Evolutionary conservation across 2,888 invertebrate genomes (phyloP), one percentile per base, ranked within the genome.

Genomic region (Callimorpha dominula): DNA sequence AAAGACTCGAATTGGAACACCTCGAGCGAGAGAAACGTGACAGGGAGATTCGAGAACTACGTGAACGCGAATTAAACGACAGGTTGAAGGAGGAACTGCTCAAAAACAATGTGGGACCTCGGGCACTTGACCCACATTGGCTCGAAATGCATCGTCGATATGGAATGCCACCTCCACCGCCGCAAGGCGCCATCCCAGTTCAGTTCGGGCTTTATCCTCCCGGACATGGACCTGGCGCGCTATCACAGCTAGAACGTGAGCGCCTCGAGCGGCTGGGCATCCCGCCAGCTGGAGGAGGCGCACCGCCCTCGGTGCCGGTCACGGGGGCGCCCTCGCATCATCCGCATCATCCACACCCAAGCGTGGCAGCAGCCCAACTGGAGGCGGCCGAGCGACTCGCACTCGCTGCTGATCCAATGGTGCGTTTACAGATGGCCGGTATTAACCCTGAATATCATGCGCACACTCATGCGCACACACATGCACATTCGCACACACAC

Each of bases 401-500:
- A 78, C 96, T 98, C 87, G 98, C 98, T 78, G 98, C 98, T 81
- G 99, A 99, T 95, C 99, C 99, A 79, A 98, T 99, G 98, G 98
- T 97, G 94, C 97, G 99, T 85, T 95, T 99, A 91, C 99, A 99
- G 96, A 98, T 99, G 98, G 98, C 98, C 86, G 98, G 98, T 91
- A 97, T 98, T 87, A 97, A 97, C 86, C 97, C 97, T 68, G 98
- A 98, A 96, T 98, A 98, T 96, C 98, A 98, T 95, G 98, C 98
- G 89, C 98, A 99, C 96, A 98, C 98, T 85, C 98, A 98, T 94
- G 98, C 98, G 86, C 98, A 98, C 96, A 98, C 98, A 84, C 98
- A 98, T 93, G 98, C 98, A 89, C 98, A 99, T 96, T 98, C 98
- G 87, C 98, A 98, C 96, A 97, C 98, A 85, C 98, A 98, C 96